A percentile compares a stretch with the other conserved stretches of the same genome.
These are phyloP conservation scores for Tychaedon coryphoeus DNA, from an alignment of 2,113 vertebrate species.

Conservation along the genomic window DNA sequence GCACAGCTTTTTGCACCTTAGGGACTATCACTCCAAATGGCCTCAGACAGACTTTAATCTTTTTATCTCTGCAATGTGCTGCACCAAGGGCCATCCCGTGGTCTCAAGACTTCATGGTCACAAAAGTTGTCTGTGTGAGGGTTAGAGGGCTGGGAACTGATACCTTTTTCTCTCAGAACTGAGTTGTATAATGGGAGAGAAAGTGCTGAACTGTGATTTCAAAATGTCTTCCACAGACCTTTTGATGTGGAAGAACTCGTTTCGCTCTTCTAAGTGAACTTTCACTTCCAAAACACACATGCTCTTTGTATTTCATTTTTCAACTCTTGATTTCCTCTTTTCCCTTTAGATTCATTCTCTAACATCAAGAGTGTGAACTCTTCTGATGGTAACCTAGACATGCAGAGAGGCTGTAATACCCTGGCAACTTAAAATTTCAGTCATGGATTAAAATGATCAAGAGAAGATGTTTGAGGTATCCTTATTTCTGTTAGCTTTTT, in stretches of 20 bases:
- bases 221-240: not conserved
- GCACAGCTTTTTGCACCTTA: not conserved
- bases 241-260: not conserved
- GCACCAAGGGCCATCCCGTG: not conserved
- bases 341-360: conserved; percentile 26
- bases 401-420: conserved; percentile 26
- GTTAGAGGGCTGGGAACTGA: not conserved
- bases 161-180: not conserved
- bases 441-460: conserved; percentile 45
- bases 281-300: not conserved
- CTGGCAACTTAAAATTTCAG: conserved; percentile 38
- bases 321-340: conserved; percentile 21
- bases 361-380: conserved; percentile 24
- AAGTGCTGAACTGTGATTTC: not conserved
- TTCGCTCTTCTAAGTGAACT: not conserved
- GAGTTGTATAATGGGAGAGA: not conserved
- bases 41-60: not conserved
- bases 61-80: not conserved
- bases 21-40: not conserved
- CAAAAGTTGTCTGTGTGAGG: not conserved
- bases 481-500: conserved; percentile 39
- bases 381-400: conserved; percentile 40
- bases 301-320: conserved; percentile 5
- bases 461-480: conserved; percentile 22
- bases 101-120: not conserved